Evolutionary conservation across 2,113 vertebrate genomes (phyloP).

Genomic region (Cyrtonyx montezumae): DNA sequence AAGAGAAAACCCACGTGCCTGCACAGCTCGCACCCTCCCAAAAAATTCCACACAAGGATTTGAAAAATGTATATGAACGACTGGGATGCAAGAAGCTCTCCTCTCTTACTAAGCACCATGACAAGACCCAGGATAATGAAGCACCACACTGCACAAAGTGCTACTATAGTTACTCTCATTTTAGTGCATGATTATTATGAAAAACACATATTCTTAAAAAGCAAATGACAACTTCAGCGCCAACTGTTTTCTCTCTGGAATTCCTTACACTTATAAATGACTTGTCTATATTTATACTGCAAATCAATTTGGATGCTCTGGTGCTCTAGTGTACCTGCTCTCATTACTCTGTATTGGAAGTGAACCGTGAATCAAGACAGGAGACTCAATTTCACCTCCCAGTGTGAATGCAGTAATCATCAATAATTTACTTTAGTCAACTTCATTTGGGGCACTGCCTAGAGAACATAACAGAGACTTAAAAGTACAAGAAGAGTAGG

Average conservation of each 20-base stretch:
- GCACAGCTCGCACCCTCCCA: background rate
- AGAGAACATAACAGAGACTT: background rate
- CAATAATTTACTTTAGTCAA: background rate
- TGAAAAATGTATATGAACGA: background rate
- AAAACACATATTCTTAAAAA: background rate
- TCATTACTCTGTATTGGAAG: background rate
- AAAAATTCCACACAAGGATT: background rate
- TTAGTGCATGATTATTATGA: background rate
- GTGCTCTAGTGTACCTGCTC: background rate
- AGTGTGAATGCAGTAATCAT: background rate
- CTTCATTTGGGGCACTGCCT: background rate
- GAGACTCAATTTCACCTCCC: background rate
- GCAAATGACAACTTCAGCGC: background rate
- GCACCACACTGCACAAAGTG: background rate
- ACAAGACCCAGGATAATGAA: background rate
- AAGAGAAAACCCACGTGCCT: background rate
- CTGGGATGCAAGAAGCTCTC: background rate
- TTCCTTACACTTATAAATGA: background rate
- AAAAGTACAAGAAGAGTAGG: background rate
- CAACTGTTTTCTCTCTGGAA: background rate
- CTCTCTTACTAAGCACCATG: background rate
- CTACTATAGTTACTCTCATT: background rate
- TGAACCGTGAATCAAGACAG: background rate
- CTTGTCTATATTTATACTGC: background rate
- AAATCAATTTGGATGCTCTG: rapidly evolving